Evolutionary conservation across 1,140 invertebrate genomes (phyloP).

Genomic region (Drosophila jambulina): DNA sequence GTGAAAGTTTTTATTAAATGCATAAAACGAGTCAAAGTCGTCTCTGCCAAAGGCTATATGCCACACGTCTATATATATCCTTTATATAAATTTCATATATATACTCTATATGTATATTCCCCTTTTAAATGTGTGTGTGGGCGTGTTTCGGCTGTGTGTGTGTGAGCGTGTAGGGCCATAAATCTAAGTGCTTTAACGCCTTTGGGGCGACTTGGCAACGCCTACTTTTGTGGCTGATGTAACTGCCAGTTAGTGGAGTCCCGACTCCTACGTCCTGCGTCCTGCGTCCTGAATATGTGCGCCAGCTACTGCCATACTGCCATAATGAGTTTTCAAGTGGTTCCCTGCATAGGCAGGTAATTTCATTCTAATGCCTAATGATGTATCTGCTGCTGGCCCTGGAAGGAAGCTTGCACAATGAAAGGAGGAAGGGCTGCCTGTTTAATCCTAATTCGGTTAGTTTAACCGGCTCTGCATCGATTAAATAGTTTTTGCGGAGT

Average conservation of each 20-base stretch:
- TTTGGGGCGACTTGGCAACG: slow-evolving; percentile 70
- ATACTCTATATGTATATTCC: slow-evolving; percentile 3
- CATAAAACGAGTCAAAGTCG: slow-evolving; percentile 75
- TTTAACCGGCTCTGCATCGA: slow-evolving; percentile 4
- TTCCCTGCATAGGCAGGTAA: slow-evolving; percentile 80
- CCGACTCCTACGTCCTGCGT: slow-evolving; percentile 2
- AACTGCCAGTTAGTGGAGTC: slow-evolving; percentile 67
- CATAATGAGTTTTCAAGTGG: slow-evolving; percentile 83
- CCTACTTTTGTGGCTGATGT: slow-evolving; percentile 75
- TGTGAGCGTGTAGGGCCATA: slow-evolving; percentile 61
- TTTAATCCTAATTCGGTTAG: slow-evolving; percentile 28
- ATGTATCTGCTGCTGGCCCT: slow-evolving; percentile 61
- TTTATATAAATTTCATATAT: slow-evolving; percentile 5
- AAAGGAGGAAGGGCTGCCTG: slow-evolving; percentile 6
- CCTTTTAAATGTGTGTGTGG: slow-evolving; percentile 20
- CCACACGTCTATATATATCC: slow-evolving; percentile 19
- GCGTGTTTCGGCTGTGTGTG: slow-evolving; percentile 36
- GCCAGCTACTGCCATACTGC: slow-evolving; percentile 47
- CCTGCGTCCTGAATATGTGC: slow-evolving; percentile 22
- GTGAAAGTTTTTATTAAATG: slow-evolving; percentile 83
- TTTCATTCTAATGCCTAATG: slow-evolving; percentile 80
- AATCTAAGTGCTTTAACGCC: slow-evolving; percentile 83
- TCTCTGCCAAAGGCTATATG: slow-evolving; percentile 50
- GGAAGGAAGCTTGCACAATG: slow-evolving; percentile 35
- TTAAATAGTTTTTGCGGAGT: neutral